Evolutionary conservation across 2,113 vertebrate genomes (phyloP), one percentile per base, ranked within the genome.

Genomic region (Oceanites oceanicus): DNA sequence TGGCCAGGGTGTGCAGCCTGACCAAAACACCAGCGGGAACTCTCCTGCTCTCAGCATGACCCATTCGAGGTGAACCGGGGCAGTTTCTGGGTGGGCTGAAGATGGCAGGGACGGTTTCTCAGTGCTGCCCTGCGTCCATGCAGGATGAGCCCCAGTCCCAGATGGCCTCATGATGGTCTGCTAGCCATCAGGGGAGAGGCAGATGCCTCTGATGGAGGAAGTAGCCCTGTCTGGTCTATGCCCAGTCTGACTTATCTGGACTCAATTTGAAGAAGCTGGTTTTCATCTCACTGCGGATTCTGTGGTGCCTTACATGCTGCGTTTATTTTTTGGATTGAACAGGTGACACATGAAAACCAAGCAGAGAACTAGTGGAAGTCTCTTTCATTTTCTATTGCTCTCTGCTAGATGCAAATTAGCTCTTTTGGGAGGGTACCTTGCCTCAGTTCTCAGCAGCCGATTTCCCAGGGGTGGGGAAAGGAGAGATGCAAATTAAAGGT

Each of bases 341-440:
- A 82, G 7, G 52, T 49, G 70, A 63, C 56, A 72, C 8, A 15
- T 7, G 53, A 91, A 91, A 92, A 53, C 32, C 75, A 86, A 82
- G 76, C 11, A 91, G 50, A 58, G 74, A 86, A 70, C 53, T 62
- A 67, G 42, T 49, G 66, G 93, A 94, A 92, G 9, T 59, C 17
- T 73, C 40, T 42, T 74, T 81, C 63, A 25, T 86, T 94, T 76
- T 88, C 87, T 88, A 5, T 73, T 74, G 55, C 63, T 55, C 42
- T 96, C 42, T 92, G 66, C 36, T 59, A 9, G 45, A 92, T 91
- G 81, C 67, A 94, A 92, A 90, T 92, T 11, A 86, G 20, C 50
- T 88, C 25, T 94, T 93, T 71, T 1, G 1, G 62, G 40, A 79
- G 32, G 30, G 30, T 36, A 34, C 15, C 34, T 68, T 0, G 0